phyloP scores from a whole-genome alignment of 2,113 vertebrate genomes.

The Phoenicopterus ruber region DNA sequence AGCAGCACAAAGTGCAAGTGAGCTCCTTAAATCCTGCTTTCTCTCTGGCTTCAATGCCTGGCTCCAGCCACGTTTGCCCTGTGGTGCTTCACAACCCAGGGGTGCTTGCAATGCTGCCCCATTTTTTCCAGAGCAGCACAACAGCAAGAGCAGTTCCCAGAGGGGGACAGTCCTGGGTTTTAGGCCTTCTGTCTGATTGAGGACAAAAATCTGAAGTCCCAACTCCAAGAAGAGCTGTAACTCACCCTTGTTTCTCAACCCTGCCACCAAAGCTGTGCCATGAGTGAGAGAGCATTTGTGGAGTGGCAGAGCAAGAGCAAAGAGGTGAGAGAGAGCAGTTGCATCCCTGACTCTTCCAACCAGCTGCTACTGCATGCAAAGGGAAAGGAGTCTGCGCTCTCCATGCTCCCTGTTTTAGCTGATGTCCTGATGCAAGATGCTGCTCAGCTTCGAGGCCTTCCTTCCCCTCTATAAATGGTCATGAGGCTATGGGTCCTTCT shows the following conservation, averaged over 20 bases:
- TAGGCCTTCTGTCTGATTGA: neutral
- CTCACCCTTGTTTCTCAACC: neutral
- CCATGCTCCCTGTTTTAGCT: neutral
- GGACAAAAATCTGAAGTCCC: neutral
- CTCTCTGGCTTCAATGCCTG: neutral
- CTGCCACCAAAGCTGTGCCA: neutral
- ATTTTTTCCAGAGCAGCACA: neutral
- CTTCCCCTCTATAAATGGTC: neutral
- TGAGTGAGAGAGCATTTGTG: neutral
- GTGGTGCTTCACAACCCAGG: neutral
- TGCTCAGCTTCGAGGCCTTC: neutral
- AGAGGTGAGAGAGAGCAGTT: neutral
- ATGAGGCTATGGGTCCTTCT: neutral
- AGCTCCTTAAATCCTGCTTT: neutral
- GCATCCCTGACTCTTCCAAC: neutral
- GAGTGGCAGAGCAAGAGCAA: neutral
- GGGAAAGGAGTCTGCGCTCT: neutral
- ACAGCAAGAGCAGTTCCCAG: neutral
- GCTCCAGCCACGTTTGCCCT: neutral
- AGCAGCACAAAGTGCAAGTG: neutral
- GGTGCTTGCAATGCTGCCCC: neutral
- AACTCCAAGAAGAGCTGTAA: neutral
- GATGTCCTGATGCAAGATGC: neutral
- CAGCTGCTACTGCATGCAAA: accelerated
- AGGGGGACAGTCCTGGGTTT: neutral